Base-by-base conservation (phyloP, 2,888 invertebrate species). In the Cerastis leucographa region DNA sequence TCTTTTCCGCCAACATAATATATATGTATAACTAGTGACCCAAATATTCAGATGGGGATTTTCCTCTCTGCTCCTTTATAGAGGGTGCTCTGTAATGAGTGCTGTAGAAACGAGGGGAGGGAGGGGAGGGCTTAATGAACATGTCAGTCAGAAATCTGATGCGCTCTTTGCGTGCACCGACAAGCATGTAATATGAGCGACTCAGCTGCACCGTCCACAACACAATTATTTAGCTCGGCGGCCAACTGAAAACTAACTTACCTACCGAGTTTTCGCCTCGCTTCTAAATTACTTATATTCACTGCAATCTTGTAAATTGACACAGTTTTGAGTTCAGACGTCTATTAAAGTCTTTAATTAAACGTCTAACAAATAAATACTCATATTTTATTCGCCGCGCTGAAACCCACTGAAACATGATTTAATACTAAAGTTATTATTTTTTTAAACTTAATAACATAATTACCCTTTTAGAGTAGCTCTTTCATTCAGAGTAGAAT, bases 71-170 rank as follows among this genome's bases (percentile, higher is more conserved):
- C 71, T 73, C 73, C 54, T 81, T 73, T 78, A 78, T 81, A 85
- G 71, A 78, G 77, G 77, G 62, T 80, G 84, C 85, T 85, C 79
- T 87, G 84, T 91, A 89, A 91, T 89, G 85, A 84, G 86, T 81
- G 76, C 59, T 74, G 78, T 74, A 76, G 76, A 68, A 76, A 61
- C 70, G 86, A 83, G 85, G 80, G 85, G 76, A 74, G 74, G 77
- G 86, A 82, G 85, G 81, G 85, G 78, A 74, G 74, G 76, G 73
- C 85, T 87, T 92, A 92, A 92, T 92, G 88, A 92, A 91, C 83
- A 75, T 87, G 92, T 91, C 91, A 92, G 82, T 89, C 88, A 87
- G 83, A 85, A 85, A 86, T 78, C 71, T 80, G 87, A 89, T 87
- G 88, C 87, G 87, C 82, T 81, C 75, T 82, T 84, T 85, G 83